Base-by-base conservation (phyloP, 1,140 invertebrate species). In the Apis florea region DNA sequence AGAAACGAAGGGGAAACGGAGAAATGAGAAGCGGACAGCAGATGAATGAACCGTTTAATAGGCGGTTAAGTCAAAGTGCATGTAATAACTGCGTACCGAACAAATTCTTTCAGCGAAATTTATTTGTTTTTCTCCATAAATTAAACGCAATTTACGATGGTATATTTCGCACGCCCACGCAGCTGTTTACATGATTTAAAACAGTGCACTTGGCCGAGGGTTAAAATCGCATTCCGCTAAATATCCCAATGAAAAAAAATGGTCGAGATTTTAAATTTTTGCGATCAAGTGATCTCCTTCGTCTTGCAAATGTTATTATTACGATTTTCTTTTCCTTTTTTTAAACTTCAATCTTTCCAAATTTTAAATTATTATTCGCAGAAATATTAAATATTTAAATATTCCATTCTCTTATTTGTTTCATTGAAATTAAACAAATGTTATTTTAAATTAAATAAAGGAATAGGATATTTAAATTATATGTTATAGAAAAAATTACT, bases 111-210 rank as follows among this genome's bases (percentile, higher is more conserved):
- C 49, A 8, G 8, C 58, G 53, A 70, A 63, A 79, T 79, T 72
- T 79, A 79, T 79, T 72, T 72, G 49, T 72, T 79, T 79, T 79
- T 21, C 49, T 47, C 31, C 58, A 79, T 79, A 79, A 79, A 79
- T 79, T 72, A 63, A 72, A 49, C 58, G 12, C 15, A 79, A 79
- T 79, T 79, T 72, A 79, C 51, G 77, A 21, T 71, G 58, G 15
- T 71, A 51, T 58, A 72, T 64, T 79, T 79, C n/a, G 24, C 69
- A 79, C 69, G 77, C 58, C 77, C 10, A 79, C 77, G 77, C 58
- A 17, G 56, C 17, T 15, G 11, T 51, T 40, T 26, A 67, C 63
- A 72, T 72, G 77, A 72, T 79, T 79, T 79, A 79, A 79, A 79
- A 72, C 77, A 64, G 77, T 71, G 26, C 26, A 26, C 26, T 54